A percentile compares a stretch with the other conserved stretches of the same genome.
Conservation (phyloP, 2,113 vertebrate genomes). For the Gracilinanus agilis region DNA sequence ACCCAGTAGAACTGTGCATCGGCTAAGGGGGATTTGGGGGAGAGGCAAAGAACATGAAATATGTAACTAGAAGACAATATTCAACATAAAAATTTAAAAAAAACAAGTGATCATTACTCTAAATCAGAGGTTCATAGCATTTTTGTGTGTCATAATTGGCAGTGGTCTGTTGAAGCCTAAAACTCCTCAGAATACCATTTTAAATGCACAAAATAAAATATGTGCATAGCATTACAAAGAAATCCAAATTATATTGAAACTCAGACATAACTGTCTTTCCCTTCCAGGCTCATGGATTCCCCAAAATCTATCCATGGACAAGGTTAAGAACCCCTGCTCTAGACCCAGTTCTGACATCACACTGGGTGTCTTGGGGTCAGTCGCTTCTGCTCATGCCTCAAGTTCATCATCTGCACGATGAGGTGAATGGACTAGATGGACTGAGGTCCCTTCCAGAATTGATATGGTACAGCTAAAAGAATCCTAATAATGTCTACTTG, state of each 20-base stretch:
- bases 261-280: neutral
- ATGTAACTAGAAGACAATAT: no score
- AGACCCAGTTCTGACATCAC: neutral
- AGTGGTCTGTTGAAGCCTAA: neutral
- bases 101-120: neutral
- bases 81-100: no score
- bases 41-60: no score
- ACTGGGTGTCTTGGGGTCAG: neutral
- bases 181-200: neutral
- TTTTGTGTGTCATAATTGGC: neutral
- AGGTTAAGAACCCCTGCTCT: neutral
- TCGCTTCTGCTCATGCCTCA: neutral
- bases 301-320: neutral
- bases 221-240: neutral
- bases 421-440: neutral
- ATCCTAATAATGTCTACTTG: neutral
- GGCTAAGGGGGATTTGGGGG: no score
- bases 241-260: neutral
- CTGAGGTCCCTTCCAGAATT: neutral
- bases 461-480: neutral
- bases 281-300: neutral
- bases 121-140: neutral
- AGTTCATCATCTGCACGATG: neutral
- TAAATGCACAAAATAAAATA: neutral
- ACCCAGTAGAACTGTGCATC: no score